Base-by-base conservation (phyloP, 2,888 invertebrate genomes). In the Caenorhabditis wallacei region DNA sequence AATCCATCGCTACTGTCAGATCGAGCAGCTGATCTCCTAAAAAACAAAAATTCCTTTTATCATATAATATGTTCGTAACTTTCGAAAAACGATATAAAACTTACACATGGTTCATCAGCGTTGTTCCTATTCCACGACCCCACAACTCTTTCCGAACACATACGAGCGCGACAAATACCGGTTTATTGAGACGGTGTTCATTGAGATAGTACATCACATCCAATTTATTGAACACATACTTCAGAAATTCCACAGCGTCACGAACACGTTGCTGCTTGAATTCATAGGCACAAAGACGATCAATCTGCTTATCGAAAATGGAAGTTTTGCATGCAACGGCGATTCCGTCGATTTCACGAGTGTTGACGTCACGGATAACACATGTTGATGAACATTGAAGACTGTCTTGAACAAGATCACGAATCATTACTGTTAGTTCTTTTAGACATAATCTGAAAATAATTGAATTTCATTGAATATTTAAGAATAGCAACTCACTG, bases 141-240 rank as follows among this genome's bases (percentile, higher is more conserved):
- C 75, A 82, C 24, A 69, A 54, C 3, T 85, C 85, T 18, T 72
- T 54, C 7, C 87, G 82, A 56, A 85, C 85, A 51, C 84, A 78
- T 3, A 84, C 72, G 4, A 87, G 13, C 22, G 84, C 84, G 46
- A 84, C 69, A 64, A 87, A 87, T n/a, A 87, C 87, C 20, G 87
- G 87, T 69, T 79, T 82, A 16, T 48, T 20, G 18, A 87, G 74
- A n/a, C 48, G 43, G 43, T 71, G 46, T 76, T 87, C 84, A 26
- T 80, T 79, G 51, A 86, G 78, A 57, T 86, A 85, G 51, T 78
- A 87, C 26, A 66, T 80, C 11, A 86, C 78, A 59, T 87, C 87
- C 35, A 87, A 70, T 20, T 83, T 70, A 43, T 88, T 88, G 80
- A 88, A 88, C 10, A 88, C 83, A 35, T 84, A 87, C 54, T 87